Evolutionary conservation across 1,140 invertebrate species (phyloP).

Genomic region (Nymphalis io): DNA sequence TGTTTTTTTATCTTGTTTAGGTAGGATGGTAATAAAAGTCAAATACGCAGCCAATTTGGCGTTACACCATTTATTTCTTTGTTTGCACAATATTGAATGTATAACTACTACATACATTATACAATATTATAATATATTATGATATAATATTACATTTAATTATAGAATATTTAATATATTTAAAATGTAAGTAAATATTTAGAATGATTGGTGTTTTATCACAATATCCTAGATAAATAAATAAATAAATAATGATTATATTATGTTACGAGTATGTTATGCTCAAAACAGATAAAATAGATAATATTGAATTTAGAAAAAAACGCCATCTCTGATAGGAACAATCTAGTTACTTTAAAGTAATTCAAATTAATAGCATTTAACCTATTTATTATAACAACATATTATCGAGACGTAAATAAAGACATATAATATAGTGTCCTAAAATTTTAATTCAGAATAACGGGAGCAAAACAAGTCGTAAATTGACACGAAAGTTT

Average conservation of each 20-base stretch:
- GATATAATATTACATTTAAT: conserved; percentile 33
- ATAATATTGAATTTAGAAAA: no score
- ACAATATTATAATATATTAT: conserved; percentile 38
- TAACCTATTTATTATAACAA: no score
- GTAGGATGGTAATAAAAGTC: conserved; percentile 42
- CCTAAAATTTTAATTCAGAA: no score
- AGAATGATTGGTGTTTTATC: conserved; percentile 20
- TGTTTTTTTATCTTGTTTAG: neutral
- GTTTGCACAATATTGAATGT: conserved; percentile 61
- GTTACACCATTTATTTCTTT: conserved; percentile 65
- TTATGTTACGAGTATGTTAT: neutral
- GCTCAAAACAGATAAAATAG: no score
- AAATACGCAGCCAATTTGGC: conserved; percentile 58
- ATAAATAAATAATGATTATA: no score
- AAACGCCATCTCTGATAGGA: no score
- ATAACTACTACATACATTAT: conserved; percentile 52
- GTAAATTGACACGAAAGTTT: no score
- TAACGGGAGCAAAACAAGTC: no score
- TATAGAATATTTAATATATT: conserved; percentile 24
- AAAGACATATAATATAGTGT: no score
- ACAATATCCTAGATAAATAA: conserved; percentile 11
- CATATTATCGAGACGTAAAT: no score
- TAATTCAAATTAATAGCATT: no score
- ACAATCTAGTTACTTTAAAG: no score
- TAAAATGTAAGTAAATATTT: conserved; percentile 18